Evolutionary conservation across 2,888 invertebrate genomes (phyloP).

Genomic region (Ophioninae sp.): DNA sequence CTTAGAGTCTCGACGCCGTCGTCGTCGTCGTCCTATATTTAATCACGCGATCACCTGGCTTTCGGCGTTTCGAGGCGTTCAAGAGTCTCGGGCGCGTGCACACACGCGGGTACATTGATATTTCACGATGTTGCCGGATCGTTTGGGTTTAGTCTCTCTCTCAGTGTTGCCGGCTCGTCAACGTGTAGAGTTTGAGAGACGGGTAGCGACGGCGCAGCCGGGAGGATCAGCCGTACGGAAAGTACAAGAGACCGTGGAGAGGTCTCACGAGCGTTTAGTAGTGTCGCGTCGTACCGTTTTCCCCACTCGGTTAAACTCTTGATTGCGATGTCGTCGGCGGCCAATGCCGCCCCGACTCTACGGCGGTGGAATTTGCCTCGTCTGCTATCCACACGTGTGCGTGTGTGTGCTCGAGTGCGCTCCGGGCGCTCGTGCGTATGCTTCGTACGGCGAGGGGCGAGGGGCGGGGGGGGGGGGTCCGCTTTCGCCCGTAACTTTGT

Average conservation of each 20-base stretch:
- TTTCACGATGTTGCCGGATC: constrained; percentile 71
- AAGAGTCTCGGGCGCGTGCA: constrained; percentile 19
- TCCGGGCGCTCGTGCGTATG: neutral
- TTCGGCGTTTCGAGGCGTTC: constrained; percentile 56
- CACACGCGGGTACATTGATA: constrained; percentile 14
- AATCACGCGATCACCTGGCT: constrained; percentile 75
- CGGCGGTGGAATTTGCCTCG: constrained; percentile 61
- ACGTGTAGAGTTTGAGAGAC: constrained; percentile 5
- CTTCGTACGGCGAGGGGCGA: neutral
- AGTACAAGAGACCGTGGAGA: neutral
- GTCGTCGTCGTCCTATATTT: constrained; percentile 70
- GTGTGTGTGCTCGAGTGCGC: neutral
- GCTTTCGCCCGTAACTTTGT: no score
- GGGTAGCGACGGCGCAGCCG: neutral
- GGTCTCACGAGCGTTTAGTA: constrained; percentile 40
- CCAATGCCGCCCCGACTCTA: constrained; percentile 43
- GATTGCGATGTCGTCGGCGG: constrained; percentile 38
- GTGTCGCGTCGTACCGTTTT: constrained; percentile 34
- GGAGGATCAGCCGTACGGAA: neutral
- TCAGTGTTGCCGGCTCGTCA: constrained; percentile 57
- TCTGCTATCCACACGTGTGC: constrained; percentile 31
- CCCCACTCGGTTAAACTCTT: constrained; percentile 51
- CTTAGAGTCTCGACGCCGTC: constrained; percentile 34
- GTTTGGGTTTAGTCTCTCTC: constrained; percentile 54
- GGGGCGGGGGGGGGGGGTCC: no score